Conservation (phyloP, 2,888 invertebrate species). For the Leucoptera coffeella region DNA sequence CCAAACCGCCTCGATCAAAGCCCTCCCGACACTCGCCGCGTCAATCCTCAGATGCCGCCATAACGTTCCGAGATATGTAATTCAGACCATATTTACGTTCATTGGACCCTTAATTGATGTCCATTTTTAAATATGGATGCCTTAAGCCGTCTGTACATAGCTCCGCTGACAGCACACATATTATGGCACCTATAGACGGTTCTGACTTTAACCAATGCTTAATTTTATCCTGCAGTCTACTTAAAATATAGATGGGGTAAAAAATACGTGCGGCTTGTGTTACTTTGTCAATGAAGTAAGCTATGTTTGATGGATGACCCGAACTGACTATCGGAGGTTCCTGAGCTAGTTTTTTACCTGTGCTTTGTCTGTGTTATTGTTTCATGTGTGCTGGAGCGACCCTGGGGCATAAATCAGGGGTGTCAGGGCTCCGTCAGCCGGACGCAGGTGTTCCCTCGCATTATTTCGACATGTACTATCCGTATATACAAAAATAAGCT, state of each 20-base stretch:
- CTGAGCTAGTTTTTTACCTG: constrained; percentile 15
- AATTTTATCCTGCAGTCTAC: too few relatives aligned
- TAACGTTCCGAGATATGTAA: constrained; percentile 5
- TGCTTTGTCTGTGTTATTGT: constrained; percentile 8
- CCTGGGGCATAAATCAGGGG: constrained; percentile 27
- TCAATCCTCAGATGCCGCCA: constrained; percentile 4
- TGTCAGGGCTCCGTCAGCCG: constrained; percentile 20
- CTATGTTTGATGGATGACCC: constrained; percentile 16
- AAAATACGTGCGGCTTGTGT: too few relatives aligned
- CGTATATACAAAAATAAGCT: too few relatives aligned
- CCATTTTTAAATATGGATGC: constrained; percentile 32
- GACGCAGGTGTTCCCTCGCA: constrained; percentile 39
- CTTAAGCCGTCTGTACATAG: constrained; percentile 26
- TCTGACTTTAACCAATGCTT: too few relatives aligned
- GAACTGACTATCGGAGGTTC: constrained; percentile 15
- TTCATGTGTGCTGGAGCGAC: constrained; percentile 10
- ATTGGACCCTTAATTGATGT: constrained; percentile 41
- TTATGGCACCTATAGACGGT: too few relatives aligned
- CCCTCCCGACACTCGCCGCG: constrained; percentile 13
- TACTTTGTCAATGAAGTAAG: too few relatives aligned
- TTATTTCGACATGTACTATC: too few relatives aligned
- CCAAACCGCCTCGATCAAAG: constrained; percentile 28
- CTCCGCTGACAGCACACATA: too few relatives aligned
- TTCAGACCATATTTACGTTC: constrained; percentile 12
- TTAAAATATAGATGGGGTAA: too few relatives aligned